phyloP scores from a whole-genome alignment of 2,797 vertebrate species.

The Coranthus polyacanthus region DNA sequence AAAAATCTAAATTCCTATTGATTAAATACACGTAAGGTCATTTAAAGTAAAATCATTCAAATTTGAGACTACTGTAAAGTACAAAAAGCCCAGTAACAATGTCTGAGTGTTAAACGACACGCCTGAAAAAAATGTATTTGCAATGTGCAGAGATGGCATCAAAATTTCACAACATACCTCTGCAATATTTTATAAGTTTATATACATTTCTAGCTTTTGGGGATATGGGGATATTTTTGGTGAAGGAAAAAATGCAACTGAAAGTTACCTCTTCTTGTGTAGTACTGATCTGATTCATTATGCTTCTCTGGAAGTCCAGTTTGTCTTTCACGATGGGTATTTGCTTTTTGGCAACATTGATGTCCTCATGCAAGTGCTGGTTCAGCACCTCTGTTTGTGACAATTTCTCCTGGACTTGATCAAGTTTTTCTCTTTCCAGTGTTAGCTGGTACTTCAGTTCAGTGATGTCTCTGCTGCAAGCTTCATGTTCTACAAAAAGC shows the following conservation, averaged over 20 bases:
- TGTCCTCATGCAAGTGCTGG: constrained; percentile 73
- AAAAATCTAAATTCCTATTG: too few relatives aligned
- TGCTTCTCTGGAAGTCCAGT: constrained; percentile 47
- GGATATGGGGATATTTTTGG: neutral
- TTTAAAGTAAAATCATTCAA: too few relatives aligned
- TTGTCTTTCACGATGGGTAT: constrained; percentile 80
- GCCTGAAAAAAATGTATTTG: too few relatives aligned
- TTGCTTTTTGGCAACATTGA: constrained; percentile 80
- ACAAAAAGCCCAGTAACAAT: too few relatives aligned
- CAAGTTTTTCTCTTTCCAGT: constrained; percentile 63
- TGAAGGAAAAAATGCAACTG: constrained; percentile 6
- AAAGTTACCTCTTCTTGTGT: constrained; percentile 64
- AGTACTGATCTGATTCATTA: constrained; percentile 46
- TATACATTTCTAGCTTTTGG: constrained; percentile 1
- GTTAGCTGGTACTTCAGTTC: constrained; percentile 82
- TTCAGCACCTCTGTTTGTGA: constrained; percentile 69
- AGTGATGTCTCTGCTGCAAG: constrained; percentile 71
- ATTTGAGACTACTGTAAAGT: too few relatives aligned
- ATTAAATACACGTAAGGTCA: too few relatives aligned
- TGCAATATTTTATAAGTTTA: too few relatives aligned
- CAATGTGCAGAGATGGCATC: too few relatives aligned
- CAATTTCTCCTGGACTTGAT: constrained; percentile 64
- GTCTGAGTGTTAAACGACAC: too few relatives aligned
- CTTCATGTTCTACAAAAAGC: constrained; percentile 69
- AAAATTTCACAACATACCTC: neutral